Evolutionary conservation across 2,113 vertebrate species (phyloP).

Genomic region (Pantherophis guttatus): DNA sequence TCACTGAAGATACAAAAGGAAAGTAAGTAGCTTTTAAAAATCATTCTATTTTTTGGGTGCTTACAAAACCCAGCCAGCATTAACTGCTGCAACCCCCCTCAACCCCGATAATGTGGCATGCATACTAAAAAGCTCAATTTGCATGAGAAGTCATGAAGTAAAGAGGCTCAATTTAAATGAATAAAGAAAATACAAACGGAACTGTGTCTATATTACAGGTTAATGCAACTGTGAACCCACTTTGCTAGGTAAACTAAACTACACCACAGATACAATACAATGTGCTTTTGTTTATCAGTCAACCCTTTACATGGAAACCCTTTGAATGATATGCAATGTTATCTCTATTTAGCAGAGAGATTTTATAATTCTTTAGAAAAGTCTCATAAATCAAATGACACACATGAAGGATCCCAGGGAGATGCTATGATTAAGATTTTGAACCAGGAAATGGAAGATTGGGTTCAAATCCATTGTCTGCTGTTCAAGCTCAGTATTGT

Average conservation of each 20-base stretch:
- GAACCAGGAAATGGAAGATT: neutral
- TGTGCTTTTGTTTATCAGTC: neutral
- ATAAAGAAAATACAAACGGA: neutral
- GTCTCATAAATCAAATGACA: neutral
- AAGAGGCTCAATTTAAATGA: conserved; percentile 3
- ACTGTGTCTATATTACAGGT: neutral
- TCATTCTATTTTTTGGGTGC: neutral
- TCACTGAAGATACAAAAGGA: conserved; percentile 13
- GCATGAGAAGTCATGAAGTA: neutral
- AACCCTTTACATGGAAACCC: neutral
- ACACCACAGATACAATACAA: neutral
- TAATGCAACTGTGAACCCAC: neutral
- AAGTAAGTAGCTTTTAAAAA: conserved; percentile 12
- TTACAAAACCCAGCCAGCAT: conserved; percentile 5
- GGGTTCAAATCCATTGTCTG: neutral
- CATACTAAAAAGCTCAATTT: neutral
- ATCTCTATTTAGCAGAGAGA: neutral
- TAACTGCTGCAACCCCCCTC: neutral
- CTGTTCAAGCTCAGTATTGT: neutral
- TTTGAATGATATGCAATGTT: neutral
- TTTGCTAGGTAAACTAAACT: neutral
- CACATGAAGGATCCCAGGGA: neutral
- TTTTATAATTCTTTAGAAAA: neutral
- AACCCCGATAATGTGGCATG: neutral
- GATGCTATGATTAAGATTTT: neutral